Base-by-base conservation (phyloP, 23 tunicate genomes). In the Styela plicata region DNA sequence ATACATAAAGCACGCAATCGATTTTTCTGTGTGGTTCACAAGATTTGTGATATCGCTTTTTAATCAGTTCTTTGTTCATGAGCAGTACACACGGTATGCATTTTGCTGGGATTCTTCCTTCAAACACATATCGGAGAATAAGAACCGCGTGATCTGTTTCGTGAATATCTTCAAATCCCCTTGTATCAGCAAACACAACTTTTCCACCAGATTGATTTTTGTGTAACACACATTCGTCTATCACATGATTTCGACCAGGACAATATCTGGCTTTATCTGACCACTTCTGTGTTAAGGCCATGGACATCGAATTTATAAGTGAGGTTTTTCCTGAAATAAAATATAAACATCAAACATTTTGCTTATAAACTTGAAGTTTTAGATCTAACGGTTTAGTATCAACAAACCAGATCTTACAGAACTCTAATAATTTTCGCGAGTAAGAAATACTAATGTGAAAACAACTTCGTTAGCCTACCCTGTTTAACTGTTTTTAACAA, bases 201-300 rank as follows among this genome's bases (percentile, higher is more conserved):
- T 88, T 93, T 65, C 99, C 92, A 2, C 92, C 85, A 0, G 87
- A 66, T 74, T 70, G 36, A 34, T 88, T 85, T 73, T 90, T 96
- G 73, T 87, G 84, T 81, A 96, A 68, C 3, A 96, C 99, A 62
- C 96, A 93, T 31, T 88, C 94, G 83, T 89, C 94, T 31, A 96
- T 88, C 35, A 80, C 74, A 78, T 96, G 99, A 61, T 85, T 91
- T 17, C 92, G 89, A n/a, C 99, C 99, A 23, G 97, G 96, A 70
- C 90, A 82, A 79, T 91, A 96, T 70, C 69, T 82, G 53, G 99
- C 99, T 28, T 96, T 70, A 63, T 96, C 99, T 24, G 78, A 79
- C 97, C 97, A 96, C 69, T 96, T 87, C 75, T 93, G 97, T 33
- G 85, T 88, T 23, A 96, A 83, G 25, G 99, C 85, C 99, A 96